Evolutionary conservation across 2,797 vertebrate species (phyloP).

Genomic region (Xenops minutus): DNA sequence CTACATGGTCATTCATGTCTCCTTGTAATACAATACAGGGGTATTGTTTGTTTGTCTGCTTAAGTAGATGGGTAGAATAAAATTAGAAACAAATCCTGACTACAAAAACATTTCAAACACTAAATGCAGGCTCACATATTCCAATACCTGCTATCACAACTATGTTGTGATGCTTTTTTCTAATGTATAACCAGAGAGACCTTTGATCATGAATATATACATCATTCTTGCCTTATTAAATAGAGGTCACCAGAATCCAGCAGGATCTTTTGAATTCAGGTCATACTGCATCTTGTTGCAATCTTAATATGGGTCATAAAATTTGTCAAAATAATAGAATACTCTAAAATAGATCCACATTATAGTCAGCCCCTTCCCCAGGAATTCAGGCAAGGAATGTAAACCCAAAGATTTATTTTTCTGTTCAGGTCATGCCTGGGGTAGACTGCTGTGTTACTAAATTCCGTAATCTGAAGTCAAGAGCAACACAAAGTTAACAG

Average conservation of each 20-base stretch:
- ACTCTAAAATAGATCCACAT: neutral
- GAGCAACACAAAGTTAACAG: slow-evolving; percentile 73
- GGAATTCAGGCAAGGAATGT: slow-evolving; percentile 46
- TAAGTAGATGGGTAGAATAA: slow-evolving; percentile 12
- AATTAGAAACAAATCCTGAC: slow-evolving; percentile 28
- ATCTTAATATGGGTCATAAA: neutral
- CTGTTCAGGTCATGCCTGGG: slow-evolving; percentile 51
- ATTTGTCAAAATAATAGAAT: neutral
- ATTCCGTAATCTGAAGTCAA: slow-evolving; percentile 80
- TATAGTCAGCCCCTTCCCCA: neutral
- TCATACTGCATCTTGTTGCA: neutral
- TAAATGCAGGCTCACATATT: neutral
- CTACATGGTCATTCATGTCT: slow-evolving; percentile 27
- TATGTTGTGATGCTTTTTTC: neutral
- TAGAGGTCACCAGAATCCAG: neutral
- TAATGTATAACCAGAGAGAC: neutral
- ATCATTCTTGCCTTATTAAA: neutral
- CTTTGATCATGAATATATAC: neutral
- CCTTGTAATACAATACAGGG: slow-evolving; percentile 22
- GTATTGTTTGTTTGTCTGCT: slow-evolving; percentile 53
- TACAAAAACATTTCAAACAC: neutral
- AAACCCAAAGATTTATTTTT: slow-evolving; percentile 62
- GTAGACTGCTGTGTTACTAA: slow-evolving; percentile 53
- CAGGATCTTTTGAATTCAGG: neutral
- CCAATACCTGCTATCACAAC: neutral